Conservation (phyloP, 2,888 invertebrate genomes). For the Orchestes rusci region DNA sequence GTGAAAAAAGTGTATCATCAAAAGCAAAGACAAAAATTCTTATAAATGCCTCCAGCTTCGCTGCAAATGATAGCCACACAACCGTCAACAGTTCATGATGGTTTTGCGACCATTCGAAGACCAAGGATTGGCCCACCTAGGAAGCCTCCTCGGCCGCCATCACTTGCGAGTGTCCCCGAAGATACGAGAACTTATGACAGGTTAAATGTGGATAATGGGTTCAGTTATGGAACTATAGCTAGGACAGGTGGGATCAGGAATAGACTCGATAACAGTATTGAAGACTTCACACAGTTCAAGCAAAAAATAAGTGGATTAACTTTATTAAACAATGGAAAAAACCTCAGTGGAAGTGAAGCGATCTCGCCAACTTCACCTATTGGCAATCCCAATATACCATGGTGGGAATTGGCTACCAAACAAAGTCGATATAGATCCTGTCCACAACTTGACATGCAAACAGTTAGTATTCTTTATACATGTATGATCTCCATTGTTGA, state of each 20-base stretch:
- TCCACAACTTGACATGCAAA: constrained; percentile 57
- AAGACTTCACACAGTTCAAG: constrained; percentile 12
- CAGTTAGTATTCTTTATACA: constrained; percentile 23
- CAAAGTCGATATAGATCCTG: constrained; percentile 73
- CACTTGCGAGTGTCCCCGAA: constrained; percentile 43
- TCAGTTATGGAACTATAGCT: constrained; percentile 14
- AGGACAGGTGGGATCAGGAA: constrained; percentile 1
- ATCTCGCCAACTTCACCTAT: constrained; percentile 20
- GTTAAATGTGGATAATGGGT: not conserved
- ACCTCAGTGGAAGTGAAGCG: constrained; percentile 13
- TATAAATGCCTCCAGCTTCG: constrained; percentile 16
- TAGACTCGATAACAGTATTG: constrained; percentile 15
- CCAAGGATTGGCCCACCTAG: constrained; percentile 42
- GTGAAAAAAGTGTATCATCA: too few relatives aligned
- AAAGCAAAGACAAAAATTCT: too few relatives aligned
- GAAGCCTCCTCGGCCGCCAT: constrained; percentile 40
- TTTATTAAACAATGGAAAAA: constrained; percentile 6
- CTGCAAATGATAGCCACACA: constrained; percentile 24
- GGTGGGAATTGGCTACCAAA: constrained; percentile 83
- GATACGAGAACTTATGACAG: constrained; percentile 49
- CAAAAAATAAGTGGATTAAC: constrained; percentile 10
- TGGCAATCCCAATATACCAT: constrained; percentile 65
- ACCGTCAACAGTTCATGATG: constrained; percentile 65
- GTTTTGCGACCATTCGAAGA: constrained; percentile 78
- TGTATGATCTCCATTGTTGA: too few relatives aligned